Evolutionary conservation across 2,888 invertebrate species (phyloP).

Genomic region (Cinara cedri): DNA sequence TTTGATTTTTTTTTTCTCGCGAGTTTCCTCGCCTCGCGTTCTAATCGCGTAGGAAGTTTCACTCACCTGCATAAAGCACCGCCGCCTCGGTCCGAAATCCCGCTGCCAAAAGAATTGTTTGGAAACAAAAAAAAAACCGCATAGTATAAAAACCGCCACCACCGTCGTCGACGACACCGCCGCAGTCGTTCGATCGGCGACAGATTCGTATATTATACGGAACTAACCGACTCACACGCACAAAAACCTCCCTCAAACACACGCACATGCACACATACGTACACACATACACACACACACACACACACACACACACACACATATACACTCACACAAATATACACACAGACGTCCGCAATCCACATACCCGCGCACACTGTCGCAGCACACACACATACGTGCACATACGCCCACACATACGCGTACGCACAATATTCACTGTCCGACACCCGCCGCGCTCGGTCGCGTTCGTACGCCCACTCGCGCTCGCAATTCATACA

Average conservation of each 20-base stretch:
- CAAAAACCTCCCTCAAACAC: neutral
- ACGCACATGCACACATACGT: neutral
- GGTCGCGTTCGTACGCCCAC: neutral
- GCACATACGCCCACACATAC: neutral
- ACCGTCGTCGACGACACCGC: neutral
- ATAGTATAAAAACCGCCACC: neutral
- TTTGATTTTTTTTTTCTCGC: neutral
- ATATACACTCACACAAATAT: neutral
- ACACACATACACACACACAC: neutral
- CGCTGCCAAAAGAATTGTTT: too few relatives aligned
- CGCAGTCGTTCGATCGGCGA: conserved; percentile 43
- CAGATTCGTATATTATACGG: too few relatives aligned
- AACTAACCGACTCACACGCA: too few relatives aligned
- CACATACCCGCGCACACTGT: neutral
- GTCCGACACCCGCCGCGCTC: too few relatives aligned
- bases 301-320: neutral
- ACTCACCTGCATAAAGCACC: too few relatives aligned
- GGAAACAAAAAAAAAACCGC: too few relatives aligned
- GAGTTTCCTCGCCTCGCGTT: neutral
- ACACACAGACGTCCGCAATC: neutral
- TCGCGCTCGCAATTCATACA: neutral
- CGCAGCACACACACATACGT: neutral
- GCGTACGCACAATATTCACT: neutral
- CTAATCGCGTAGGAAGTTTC: neutral
- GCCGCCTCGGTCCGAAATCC: too few relatives aligned